These are phyloP conservation scores for Plemyria rubiginata DNA, from an alignment of 2,888 invertebrate species.

Conservation along the genomic window DNA sequence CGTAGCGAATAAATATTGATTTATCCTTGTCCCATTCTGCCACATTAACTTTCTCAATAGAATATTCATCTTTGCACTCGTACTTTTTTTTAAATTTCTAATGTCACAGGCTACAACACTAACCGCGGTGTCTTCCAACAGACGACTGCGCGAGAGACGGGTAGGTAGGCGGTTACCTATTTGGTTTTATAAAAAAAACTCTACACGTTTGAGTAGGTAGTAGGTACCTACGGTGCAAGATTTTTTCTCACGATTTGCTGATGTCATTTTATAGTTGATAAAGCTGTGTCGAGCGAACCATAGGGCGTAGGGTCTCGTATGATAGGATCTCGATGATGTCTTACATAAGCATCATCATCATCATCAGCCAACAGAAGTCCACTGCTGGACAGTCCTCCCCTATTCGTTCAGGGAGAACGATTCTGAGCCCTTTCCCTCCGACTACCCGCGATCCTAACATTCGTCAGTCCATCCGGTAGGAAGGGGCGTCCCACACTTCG, in stretches of 20 bases:
- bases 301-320: no score
- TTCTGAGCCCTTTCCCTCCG: no score
- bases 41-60: slow-evolving; percentile 70
- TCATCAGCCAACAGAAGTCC: no score
- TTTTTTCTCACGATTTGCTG: slow-evolving; percentile 13
- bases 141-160: slow-evolving; percentile 52
- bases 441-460: no score
- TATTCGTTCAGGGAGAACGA: no score
- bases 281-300: no score
- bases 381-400: no score
- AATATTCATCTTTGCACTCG: slow-evolving; percentile 63
- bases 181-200: slow-evolving; percentile 25
- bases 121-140: slow-evolving; percentile 56
- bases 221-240: slow-evolving; percentile 19
- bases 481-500: no score
- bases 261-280: neutral
- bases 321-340: no score
- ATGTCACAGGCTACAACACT: slow-evolving; percentile 45
- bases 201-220: slow-evolving; percentile 9
- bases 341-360: no score
- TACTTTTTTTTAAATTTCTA: slow-evolving; percentile 19
- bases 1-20: slow-evolving; percentile 76
- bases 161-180: slow-evolving; percentile 9
- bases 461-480: no score
- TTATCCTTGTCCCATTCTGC: slow-evolving; percentile 73